phyloP scores from a whole-genome alignment of 1,140 invertebrate genomes.

The Sogatella furcifera region DNA sequence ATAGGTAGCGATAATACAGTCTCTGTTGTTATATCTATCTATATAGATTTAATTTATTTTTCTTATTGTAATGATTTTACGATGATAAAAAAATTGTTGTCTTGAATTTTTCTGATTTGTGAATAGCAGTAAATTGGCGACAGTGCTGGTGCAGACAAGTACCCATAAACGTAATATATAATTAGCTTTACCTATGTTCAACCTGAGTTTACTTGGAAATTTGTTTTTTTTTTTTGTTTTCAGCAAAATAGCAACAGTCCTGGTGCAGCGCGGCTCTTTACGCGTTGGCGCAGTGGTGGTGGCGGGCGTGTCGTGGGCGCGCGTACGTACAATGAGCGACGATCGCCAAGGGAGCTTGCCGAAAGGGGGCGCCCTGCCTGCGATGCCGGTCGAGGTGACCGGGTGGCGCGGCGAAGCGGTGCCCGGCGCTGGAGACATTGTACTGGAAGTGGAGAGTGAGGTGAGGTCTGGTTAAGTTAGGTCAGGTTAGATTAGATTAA shows the following conservation, averaged over 20 bases:
- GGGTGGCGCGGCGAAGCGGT: conserved; percentile 68
- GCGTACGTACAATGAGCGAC: conserved; percentile 78
- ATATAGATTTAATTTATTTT: too few relatives aligned
- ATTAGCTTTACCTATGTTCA: too few relatives aligned
- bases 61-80: too few relatives aligned
- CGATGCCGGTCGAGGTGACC: conserved; percentile 75
- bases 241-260: conserved; percentile 76
- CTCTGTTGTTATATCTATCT: too few relatives aligned
- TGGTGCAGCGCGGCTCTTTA: conserved; percentile 84
- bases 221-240: conserved; percentile 17
- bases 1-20: too few relatives aligned
- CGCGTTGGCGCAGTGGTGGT: conserved; percentile 71
- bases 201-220: too few relatives aligned
- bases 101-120: too few relatives aligned
- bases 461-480: too few relatives aligned
- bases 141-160: too few relatives aligned
- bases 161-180: too few relatives aligned
- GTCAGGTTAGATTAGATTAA: background rate
- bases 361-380: conserved; percentile 50
- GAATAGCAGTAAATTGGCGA: too few relatives aligned
- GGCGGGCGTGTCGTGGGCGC: conserved; percentile 69
- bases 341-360: conserved; percentile 36
- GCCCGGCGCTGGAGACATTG: conserved; percentile 75
- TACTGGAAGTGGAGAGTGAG: conserved; percentile 73
- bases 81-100: too few relatives aligned